These are phyloP conservation scores for Heliconius hewitsoni DNA, from an alignment of 1,140 invertebrate species.

Conservation along the genomic window DNA sequence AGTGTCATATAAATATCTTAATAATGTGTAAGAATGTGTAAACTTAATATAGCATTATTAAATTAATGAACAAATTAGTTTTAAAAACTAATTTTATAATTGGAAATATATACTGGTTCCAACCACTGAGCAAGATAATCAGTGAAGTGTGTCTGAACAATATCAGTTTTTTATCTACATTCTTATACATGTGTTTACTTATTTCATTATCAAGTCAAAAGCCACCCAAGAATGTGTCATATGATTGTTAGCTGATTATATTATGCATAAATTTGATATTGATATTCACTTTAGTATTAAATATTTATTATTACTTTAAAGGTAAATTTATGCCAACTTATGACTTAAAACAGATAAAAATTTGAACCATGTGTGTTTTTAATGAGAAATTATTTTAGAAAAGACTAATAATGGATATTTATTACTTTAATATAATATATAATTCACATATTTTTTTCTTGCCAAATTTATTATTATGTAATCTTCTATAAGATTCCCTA, in stretches of 20 bases:
- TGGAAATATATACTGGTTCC: conserved; percentile 23
- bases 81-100: conserved; percentile 6
- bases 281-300: conserved; percentile 23
- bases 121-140: conserved; percentile 39
- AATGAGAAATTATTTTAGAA: not conserved
- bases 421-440: too few species aligned
- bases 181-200: conserved; percentile 34
- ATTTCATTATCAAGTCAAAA: conserved; percentile 42
- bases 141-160: conserved; percentile 38
- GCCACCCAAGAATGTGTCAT: conserved; percentile 42
- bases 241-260: conserved; percentile 43
- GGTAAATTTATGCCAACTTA: not conserved
- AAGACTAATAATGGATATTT: too few species aligned
- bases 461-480: too few species aligned
- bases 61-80: conserved; percentile 7
- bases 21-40: not conserved
- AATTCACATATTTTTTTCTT: too few species aligned
- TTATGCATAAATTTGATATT: conserved; percentile 28
- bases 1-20: conserved; percentile 42
- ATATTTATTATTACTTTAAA: conserved; percentile 3
- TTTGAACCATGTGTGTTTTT: not conserved
- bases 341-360: not conserved
- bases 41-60: not conserved
- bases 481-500: too few species aligned
- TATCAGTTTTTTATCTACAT: conserved; percentile 37